Base-by-base conservation (phyloP, 2,888 invertebrate genomes). In the Gari tellinella region DNA sequence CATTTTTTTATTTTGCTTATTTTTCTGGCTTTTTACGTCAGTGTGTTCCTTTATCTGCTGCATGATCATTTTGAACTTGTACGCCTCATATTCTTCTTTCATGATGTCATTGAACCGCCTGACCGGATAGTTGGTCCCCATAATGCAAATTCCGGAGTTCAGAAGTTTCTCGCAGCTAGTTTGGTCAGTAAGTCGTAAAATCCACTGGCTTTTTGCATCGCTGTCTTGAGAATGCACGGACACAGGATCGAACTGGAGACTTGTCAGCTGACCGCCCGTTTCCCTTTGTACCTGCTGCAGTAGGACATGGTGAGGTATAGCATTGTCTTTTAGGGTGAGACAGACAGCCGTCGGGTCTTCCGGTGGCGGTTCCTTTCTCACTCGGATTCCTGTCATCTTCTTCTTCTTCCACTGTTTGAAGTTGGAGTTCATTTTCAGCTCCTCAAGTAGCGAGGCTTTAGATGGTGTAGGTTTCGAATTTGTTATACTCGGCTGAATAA, bases 31-130 rank as follows among this genome's bases (percentile, higher is more conserved):
- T 2, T n/a, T 51, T 17, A 17, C 48, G 10, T 17, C 41, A 23
- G 53, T 57, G 15, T 43, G 53, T 8, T 55, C 23, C 12, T 45
- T 53, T 10, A 55, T 38, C 46, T 72, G 69, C 26, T 80, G 69
- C 21, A 82, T 62, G 15, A 76, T 51, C 23, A 72, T 52, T 49
- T 66, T 74, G 21, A 82, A 72, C 40, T 73, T 80, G 51, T 82
- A 84, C 0, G 83, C 83, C 12, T 83, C 77, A 38, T 84, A 72
- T 57, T 85, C 85, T 19, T 84, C 83, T 15, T 65, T 68, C 68
- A 82, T 72, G 45, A 82, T 72, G 55, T 83, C 80, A 65, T 84
- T 83, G 51, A 74, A 77, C 41, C 62, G 55, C 7, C 80, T 72
- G 2, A 84, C 81, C 10, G 66, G 63, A 4, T 70, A 58, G 38